Evolutionary conservation across 2,797 vertebrate species (phyloP), one percentile per base, ranked within the genome.

Genomic region (Calcarius lapponicus): DNA sequence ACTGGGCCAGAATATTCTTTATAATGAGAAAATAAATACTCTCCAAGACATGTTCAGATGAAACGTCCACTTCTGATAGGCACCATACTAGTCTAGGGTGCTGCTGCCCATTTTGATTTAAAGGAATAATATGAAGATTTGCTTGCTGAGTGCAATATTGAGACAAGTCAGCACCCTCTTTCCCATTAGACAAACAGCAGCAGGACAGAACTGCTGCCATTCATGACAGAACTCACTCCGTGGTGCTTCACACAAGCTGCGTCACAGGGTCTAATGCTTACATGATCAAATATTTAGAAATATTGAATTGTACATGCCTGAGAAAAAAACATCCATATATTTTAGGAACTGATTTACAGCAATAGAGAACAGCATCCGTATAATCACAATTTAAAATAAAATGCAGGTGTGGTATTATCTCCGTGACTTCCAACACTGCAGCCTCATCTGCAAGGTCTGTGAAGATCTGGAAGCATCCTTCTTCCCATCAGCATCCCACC

Each of bases 21-120:
- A 38, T 67, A 76, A 91, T 88, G 65, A 91, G 79, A 93, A 85
- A 92, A 91, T 84, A 87, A 93, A 86, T 15, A 93, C 53, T 34
- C 45, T 89, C 42, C 0, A 1, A 65, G 75, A 91, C 26, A 32
- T 2, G 15, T 82, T 89, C 67, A 88, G 54, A 87, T 60, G 17
- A 74, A 80, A 85, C 0, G 10, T 50, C 72, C 11, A 13, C 14
- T 90, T 85, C 65, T 62, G 72, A 83, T 85, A 82, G 71, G 89
- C 47, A 86, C 54, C 11, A 3, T 31, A 36, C 75, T 71, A n/a
- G 42, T 73, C 75, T 32, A 75, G 40, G 58, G 40, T 48, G 36
- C 61, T 3, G 21, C 32, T 78, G 74, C n/a, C 32, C 32, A 21
- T 73, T 88, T 86, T 78, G 66, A 91, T 95, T 91, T 75, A 78